Base-by-base conservation (phyloP, 2,113 vertebrate genomes). In the Cavia aperea region DNA sequence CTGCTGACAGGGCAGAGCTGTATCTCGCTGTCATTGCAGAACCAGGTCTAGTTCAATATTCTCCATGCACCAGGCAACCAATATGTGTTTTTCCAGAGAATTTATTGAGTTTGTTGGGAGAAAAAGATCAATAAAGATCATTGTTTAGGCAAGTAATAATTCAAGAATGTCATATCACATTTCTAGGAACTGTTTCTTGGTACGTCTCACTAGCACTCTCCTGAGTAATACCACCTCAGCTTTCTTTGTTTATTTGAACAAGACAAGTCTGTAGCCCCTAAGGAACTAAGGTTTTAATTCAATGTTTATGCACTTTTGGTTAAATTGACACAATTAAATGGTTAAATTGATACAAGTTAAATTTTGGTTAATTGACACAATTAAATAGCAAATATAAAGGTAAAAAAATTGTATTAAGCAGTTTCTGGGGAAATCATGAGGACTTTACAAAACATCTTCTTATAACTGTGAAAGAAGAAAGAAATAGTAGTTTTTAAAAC, bases 331-430 rank as follows among this genome's bases (percentile, higher is more conserved):
- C 51, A 54, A 54, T 54, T 54, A 54, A 54, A 54, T 54, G 10
- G 10, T 54, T 54, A 54, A 54, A 54, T 54, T 54, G 51, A 54
- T 8, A 12, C 11, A 11, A 54, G 10, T 54, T 54, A 54, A 54
- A 9, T 54, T 54, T 54, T 54, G 51, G 51, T 54, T 54, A 54
- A 54, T 68, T 86, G 60, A 86, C 12, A 62, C 12, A 82, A 19
- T 83, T 92, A 93, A 93, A 43, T 26, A 94, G n/a, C 31, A 94
- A 90, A 92, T 39, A 86, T 36, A 54, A 88, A 62, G 19, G 15
- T 23, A n/a, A 88, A 94, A 88, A 94, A 85, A 81, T n/a, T 92
- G 4, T 18, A 0, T 29, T 58, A 83, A 68, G 13, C 43, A 86
- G 56, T 88, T 78, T 83, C 81, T 77, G 49, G 63, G 29, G 90